These are phyloP conservation scores for Hybos culiciformis DNA, from an alignment of 2,888 invertebrate species.

Conservation along the genomic window DNA sequence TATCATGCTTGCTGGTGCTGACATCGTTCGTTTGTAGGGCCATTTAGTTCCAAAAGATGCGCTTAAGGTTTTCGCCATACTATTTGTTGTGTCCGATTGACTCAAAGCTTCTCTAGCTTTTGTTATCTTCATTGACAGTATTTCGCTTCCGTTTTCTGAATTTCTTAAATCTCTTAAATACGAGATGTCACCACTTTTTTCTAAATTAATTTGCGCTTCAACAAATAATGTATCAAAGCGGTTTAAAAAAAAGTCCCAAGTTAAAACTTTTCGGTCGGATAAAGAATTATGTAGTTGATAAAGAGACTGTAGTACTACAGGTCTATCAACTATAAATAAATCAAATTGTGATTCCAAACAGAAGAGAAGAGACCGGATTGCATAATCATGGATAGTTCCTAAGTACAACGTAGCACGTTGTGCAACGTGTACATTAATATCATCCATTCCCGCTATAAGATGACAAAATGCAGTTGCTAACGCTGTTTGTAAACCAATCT, in stretches of 20 bases:
- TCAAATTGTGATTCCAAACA: conserved; percentile 98
- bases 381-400: conserved; percentile 82
- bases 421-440: conserved; percentile 87
- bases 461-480: conserved; percentile 95
- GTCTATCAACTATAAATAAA: conserved; percentile 88
- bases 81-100: conserved; percentile 51
- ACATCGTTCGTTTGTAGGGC: conserved; percentile 90
- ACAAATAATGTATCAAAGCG: conserved; percentile 90
- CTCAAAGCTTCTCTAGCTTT: conserved; percentile 80
- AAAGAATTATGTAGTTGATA: conserved; percentile 89
- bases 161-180: conserved; percentile 77
- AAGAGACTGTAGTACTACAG: conserved; percentile 89
- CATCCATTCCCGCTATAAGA: conserved; percentile 90
- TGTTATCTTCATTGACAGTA: conserved; percentile 70
- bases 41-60: conserved; percentile 85
- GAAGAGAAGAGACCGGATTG: conserved; percentile 74
- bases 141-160: conserved; percentile 75
- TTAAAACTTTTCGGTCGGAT: conserved; percentile 75
- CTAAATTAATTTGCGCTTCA: conserved; percentile 87
- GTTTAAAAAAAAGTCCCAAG: conserved; percentile 96
- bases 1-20: conserved; percentile 76
- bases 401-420: conserved; percentile 85
- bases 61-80: conserved; percentile 58
- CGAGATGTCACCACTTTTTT: conserved; percentile 70
- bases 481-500: conserved; percentile 76